Conservation (phyloP, 2,888 invertebrate genomes). For the Calameuta idolon region DNA sequence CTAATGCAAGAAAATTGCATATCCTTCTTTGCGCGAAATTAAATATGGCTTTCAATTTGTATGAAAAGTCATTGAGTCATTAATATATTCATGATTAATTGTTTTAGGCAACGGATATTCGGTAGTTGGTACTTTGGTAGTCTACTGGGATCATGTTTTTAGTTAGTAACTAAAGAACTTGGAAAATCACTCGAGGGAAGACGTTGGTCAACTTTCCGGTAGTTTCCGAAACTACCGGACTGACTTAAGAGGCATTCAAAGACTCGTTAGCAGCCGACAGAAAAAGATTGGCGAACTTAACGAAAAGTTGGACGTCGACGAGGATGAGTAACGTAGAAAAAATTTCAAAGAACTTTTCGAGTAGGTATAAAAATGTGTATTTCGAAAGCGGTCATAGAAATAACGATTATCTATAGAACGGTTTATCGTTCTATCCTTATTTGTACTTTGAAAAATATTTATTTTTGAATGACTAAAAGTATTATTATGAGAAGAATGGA, state of each 20-base stretch:
- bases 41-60: not conserved
- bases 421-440: not conserved
- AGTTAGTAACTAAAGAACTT: not conserved
- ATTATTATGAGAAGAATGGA: not conserved
- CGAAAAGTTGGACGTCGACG: not conserved
- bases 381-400: not conserved
- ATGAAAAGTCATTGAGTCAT: not conserved
- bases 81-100: not conserved
- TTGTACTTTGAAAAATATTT: not conserved
- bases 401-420: not conserved
- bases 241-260: not conserved
- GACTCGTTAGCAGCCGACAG: not conserved
- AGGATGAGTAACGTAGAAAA: not conserved
- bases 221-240: not conserved
- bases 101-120: not conserved
- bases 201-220: not conserved
- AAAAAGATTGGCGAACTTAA: not conserved
- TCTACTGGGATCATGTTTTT: not conserved
- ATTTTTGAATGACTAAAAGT: not conserved
- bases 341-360: not conserved
- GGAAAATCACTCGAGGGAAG: not conserved
- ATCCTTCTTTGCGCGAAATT: not conserved
- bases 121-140: not conserved
- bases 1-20: not conserved
- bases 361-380: not conserved